Conservation (phyloP, 2,797 vertebrate species). For the Clangula hyemalis region DNA sequence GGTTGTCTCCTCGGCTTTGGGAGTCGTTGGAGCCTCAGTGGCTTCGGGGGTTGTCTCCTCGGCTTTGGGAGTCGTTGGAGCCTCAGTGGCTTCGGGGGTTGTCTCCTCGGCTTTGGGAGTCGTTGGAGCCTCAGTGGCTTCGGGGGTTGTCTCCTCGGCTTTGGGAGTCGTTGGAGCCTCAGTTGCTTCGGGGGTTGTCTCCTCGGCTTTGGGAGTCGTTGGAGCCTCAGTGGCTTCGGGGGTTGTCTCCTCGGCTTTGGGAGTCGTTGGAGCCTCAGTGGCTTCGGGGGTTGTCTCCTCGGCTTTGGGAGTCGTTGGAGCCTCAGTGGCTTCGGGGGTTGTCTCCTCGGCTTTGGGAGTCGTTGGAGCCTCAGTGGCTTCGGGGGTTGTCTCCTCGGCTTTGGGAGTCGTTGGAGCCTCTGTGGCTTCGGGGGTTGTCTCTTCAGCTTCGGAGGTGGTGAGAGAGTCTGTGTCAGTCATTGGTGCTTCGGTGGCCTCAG, state of each 20-base stretch:
- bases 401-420: fast-evolving
- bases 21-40: neutral
- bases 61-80: fast-evolving
- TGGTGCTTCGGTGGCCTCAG: neutral
- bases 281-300: neutral
- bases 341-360: neutral
- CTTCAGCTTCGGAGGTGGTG: fast-evolving
- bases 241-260: no score
- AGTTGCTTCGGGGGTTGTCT: no score
- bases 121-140: neutral
- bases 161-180: no score
- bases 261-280: fast-evolving
- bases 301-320: neutral
- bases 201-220: no score
- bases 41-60: neutral
- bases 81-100: neutral
- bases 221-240: no score
- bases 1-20: no score
- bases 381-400: neutral
- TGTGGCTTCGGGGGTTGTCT: neutral
- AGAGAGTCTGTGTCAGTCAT: neutral
- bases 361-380: fast-evolving
- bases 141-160: neutral
- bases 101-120: no score
- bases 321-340: neutral